phyloP scores from a whole-genome alignment of 2,797 vertebrate species.

The Phaenicophaeus curvirostris region DNA sequence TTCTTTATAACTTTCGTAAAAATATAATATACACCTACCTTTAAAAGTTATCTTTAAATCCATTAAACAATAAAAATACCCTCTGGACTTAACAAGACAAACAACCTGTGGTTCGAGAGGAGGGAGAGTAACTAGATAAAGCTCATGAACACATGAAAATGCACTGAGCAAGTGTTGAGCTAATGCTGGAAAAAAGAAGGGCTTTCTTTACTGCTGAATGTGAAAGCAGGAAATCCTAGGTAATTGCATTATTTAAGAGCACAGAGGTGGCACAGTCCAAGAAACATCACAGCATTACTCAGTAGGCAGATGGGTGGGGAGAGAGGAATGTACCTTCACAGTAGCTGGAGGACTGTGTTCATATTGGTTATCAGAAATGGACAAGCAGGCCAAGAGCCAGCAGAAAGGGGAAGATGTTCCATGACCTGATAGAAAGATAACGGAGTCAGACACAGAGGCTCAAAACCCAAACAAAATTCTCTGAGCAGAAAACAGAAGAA shows the following conservation, averaged over 20 bases:
- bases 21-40: background rate
- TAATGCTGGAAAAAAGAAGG: background rate
- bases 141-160: background rate
- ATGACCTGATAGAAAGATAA: background rate
- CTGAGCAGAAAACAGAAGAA: background rate
- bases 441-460: background rate
- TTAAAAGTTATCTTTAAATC: background rate
- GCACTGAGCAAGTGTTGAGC: background rate
- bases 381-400: background rate
- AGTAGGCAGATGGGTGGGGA: background rate
- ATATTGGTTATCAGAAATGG: background rate
- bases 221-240: background rate
- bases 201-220: background rate
- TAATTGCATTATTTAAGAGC: background rate
- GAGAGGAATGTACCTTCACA: background rate
- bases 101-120: background rate
- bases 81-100: background rate
- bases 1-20: background rate
- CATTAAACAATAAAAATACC: background rate
- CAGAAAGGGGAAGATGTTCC: background rate
- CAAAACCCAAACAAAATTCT: background rate
- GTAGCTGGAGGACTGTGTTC: background rate
- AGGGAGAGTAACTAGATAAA: background rate
- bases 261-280: background rate
- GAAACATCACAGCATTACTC: background rate